These are phyloP conservation scores for Pseudorasbora parva DNA, from an alignment of 2,113 vertebrate species.

Conservation along the genomic window DNA sequence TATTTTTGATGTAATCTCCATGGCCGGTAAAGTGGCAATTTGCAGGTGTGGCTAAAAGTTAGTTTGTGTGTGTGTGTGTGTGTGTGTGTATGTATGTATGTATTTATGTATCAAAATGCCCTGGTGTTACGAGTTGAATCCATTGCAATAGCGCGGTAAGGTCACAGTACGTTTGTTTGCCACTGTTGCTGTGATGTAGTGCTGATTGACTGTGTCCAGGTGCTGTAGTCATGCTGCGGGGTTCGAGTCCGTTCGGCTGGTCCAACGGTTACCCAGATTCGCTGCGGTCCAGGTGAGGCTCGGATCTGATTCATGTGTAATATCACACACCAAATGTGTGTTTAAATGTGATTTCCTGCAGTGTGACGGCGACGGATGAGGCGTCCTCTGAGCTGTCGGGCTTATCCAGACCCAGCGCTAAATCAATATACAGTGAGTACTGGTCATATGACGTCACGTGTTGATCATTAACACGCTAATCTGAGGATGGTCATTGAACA, in stretches of 20 bases:
- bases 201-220: slow-evolving; percentile 19
- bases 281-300: slow-evolving; percentile 64
- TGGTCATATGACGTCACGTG: background rate
- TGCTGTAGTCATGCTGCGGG: slow-evolving; percentile 62
- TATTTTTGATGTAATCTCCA: too few relatives aligned
- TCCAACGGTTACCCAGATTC: slow-evolving; percentile 66
- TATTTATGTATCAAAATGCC: too few relatives aligned
- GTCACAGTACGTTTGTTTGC: too few relatives aligned
- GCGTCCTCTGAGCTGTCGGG: slow-evolving; percentile 54
- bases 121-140: too few relatives aligned
- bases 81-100: too few relatives aligned
- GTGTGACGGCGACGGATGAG: slow-evolving; percentile 64
- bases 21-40: too few relatives aligned
- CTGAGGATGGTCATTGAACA: background rate
- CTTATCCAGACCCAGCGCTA: slow-evolving; percentile 80
- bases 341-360: slow-evolving; percentile 34
- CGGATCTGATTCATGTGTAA: background rate
- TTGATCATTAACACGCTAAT: background rate
- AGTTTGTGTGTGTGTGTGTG: too few relatives aligned
- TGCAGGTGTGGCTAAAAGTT: too few relatives aligned
- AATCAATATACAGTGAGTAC: slow-evolving; percentile 85
- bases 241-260: slow-evolving; percentile 59
- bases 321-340: background rate
- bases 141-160: too few relatives aligned
- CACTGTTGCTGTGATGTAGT: too few relatives aligned